These are phyloP conservation scores for Ptilodon capucinus DNA, from an alignment of 2,888 invertebrate genomes.

Conservation along the genomic window DNA sequence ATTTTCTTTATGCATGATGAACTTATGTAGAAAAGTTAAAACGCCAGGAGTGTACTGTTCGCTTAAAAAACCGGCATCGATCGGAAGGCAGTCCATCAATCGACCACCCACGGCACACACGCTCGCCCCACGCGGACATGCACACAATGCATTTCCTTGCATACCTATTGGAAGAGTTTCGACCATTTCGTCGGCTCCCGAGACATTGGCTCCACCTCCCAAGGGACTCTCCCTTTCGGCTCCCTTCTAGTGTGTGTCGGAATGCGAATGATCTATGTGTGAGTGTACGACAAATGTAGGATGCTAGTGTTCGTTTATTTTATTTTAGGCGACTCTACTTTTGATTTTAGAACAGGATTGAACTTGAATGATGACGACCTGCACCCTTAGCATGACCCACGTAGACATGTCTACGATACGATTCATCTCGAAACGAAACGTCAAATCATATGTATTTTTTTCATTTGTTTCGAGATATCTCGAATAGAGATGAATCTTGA, in stretches of 20 bases:
- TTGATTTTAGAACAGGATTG: constrained; percentile 57
- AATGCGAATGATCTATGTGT: constrained; percentile 35
- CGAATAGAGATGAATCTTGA: no score
- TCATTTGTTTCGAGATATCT: no score
- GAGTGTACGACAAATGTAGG: constrained; percentile 51
- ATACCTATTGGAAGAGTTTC: constrained; percentile 72
- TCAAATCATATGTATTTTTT: no score
- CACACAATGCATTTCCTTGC: constrained; percentile 76
- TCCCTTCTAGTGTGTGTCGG: constrained; percentile 45
- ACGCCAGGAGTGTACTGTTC: constrained; percentile 18
- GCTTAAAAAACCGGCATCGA: constrained; percentile 39
- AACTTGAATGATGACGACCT: constrained; percentile 53
- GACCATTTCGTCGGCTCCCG: constrained; percentile 71
- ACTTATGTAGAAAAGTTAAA: no score
- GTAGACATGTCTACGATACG: no score
- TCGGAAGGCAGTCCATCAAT: constrained; percentile 46
- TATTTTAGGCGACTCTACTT: constrained; percentile 52
- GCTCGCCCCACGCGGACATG: constrained; percentile 33
- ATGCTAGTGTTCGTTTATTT: constrained; percentile 48
- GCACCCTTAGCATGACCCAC: no score
- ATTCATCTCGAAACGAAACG: no score
- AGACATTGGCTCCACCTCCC: constrained; percentile 81
- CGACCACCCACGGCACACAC: constrained; percentile 50
- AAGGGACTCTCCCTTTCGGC: constrained; percentile 78
- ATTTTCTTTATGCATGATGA: no score